Percentiles rank a stretch among this genome's conserved stretches.
Evolutionary conservation across 2,797 vertebrate genomes (phyloP).

Genomic region (Microctenopoma stevenorrisi): DNA sequence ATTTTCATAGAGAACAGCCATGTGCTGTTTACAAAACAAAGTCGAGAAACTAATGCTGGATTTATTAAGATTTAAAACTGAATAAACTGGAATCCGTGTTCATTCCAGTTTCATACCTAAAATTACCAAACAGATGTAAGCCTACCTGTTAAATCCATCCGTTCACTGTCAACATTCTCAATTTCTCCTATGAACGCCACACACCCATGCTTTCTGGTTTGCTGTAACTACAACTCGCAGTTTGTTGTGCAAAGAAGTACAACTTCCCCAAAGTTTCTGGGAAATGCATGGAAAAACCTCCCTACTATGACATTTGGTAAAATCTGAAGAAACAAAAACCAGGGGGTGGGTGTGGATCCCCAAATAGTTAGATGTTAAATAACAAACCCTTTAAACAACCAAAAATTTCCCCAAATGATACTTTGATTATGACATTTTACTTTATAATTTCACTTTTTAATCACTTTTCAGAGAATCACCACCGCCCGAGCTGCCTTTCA

Average conservation of each 20-base stretch:
- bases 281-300: slow-evolving; percentile 48
- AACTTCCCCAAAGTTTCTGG: slow-evolving; percentile 50
- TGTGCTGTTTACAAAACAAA: background rate
- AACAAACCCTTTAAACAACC: background rate
- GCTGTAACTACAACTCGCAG: background rate
- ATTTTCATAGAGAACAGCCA: background rate
- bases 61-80: background rate
- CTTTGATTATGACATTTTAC: background rate
- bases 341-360: background rate
- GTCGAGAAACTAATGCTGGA: background rate
- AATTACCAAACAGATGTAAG: background rate
- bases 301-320: background rate
- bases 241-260: slow-evolving; percentile 20
- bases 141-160: slow-evolving; percentile 6
- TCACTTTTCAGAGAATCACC: no score
- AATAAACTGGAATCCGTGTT: background rate
- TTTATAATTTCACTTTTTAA: background rate
- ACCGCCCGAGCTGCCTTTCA: no score
- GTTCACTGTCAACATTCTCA: background rate
- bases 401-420: background rate
- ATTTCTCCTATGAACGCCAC: slow-evolving; percentile 15
- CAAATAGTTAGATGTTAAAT: background rate
- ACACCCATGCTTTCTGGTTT: slow-evolving; percentile 1
- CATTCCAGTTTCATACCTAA: background rate
- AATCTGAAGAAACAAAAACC: slow-evolving; percentile 7